Evolutionary conservation across 2,888 invertebrate genomes (phyloP).

Genomic region (Papilio demoleus): DNA sequence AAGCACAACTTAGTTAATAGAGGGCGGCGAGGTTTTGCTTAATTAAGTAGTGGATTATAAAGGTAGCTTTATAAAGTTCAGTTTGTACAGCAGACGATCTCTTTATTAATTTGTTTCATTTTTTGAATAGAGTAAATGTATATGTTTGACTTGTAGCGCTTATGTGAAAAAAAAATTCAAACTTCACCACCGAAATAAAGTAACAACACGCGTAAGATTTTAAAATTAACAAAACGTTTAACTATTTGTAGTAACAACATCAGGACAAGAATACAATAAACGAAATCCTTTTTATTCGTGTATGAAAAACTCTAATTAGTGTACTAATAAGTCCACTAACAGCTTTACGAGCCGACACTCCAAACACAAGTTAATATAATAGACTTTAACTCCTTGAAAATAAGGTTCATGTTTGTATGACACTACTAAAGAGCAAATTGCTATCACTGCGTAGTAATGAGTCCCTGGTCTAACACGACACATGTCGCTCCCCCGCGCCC

Average conservation of each 20-base stretch:
- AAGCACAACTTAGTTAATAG: not conserved
- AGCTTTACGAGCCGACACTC: not conserved
- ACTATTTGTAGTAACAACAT: not conserved
- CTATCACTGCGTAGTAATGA: not conserved
- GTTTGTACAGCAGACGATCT: too few species aligned
- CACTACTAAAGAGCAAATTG: not conserved
- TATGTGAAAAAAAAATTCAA: too few species aligned
- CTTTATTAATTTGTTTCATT: too few species aligned
- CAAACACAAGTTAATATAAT: not conserved
- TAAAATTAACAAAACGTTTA: not conserved
- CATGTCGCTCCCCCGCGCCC: not conserved
- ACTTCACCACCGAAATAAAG: not conserved
- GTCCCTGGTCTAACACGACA: not conserved
- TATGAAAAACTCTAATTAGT: constrained; percentile 4
- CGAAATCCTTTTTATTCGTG: not conserved
- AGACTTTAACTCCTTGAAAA: not conserved
- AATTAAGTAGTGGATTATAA: not conserved
- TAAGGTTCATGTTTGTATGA: not conserved
- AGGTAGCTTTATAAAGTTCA: too few species aligned
- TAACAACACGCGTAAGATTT: not conserved
- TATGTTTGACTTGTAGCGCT: too few species aligned
- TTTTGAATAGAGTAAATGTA: too few species aligned
- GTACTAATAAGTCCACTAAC: constrained; percentile 7
- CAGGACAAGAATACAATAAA: not conserved
- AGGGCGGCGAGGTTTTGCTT: not conserved